Base-by-base conservation (phyloP, 2,888 invertebrate genomes). In the Doris montereyensis region DNA sequence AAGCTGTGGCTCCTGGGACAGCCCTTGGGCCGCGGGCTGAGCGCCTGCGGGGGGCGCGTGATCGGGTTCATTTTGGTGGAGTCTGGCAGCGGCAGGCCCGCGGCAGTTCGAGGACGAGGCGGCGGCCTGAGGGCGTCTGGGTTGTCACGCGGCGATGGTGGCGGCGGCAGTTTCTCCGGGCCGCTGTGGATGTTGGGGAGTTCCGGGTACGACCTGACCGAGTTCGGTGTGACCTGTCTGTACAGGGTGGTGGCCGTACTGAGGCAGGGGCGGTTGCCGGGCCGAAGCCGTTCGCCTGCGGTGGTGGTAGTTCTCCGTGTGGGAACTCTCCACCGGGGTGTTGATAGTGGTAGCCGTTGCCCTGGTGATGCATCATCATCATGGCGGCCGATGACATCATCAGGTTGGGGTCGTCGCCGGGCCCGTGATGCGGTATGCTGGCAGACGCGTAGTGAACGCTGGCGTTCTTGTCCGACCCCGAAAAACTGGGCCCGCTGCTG, bases 51-150 rank as follows among this genome's bases (percentile, higher is more conserved):
- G 5, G 89, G 89, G n/a, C 89, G 85, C 65, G 88, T 84, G 85
- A 91, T 89, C 35, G 89, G 90, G 83, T 87, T 89, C 89, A 86
- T 88, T 82, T 87, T 87, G 52, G 86, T 82, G 73, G 87, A 85
- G 78, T 88, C 87, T 0, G 87, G 86, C 24, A 86, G 73, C 0
- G 87, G 76, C 60, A 78, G 24, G 26, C 75, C 77, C 17, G 77
- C 68, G 32, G 78, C 79, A 8, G 77, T 71, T 72, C 58, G 65
- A 17, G 52, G 8, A 17, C 75, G 81, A 62, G 71, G 70, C 41
- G 80, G 78, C 30, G 75, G 75, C 34, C 81, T 52, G 26, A 70
- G 78, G 21, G 77, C 67, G 17, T 68, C 32, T 2, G 72, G 62
- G 17, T 26, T 73, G 21, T 57, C 2, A 3, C 65, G 57, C 0